phyloP scores from a whole-genome alignment of 2,113 vertebrate genomes.

The Campylorhamphus procurvoides region DNA sequence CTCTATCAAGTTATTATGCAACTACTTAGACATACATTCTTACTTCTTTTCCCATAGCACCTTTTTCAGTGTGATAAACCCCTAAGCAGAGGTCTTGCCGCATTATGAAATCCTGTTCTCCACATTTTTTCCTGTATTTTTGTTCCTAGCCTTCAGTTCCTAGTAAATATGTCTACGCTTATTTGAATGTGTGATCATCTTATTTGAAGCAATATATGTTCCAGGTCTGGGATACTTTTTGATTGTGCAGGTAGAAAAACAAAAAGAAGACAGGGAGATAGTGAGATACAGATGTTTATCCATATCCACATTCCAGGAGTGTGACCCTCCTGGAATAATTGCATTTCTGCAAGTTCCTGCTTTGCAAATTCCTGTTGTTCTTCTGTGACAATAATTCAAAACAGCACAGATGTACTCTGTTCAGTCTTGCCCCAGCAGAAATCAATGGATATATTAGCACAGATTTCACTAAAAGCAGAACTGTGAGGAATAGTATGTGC shows the following conservation, averaged over 20 bases:
- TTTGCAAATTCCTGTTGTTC: background rate
- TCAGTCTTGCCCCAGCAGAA: background rate
- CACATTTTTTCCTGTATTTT: background rate
- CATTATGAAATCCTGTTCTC: background rate
- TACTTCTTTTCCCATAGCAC: background rate
- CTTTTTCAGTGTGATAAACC: background rate
- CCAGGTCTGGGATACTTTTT: background rate
- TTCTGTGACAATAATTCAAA: background rate
- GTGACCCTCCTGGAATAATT: background rate
- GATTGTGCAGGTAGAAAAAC: background rate
- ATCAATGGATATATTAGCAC: background rate
- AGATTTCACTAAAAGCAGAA: background rate
- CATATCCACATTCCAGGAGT: background rate
- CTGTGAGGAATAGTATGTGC: background rate
- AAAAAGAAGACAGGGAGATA: background rate
- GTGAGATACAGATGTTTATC: background rate
- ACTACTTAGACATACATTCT: background rate
- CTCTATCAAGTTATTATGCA: background rate
- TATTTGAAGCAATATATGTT: background rate
- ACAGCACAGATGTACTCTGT: fast-evolving
- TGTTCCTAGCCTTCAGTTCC: background rate
- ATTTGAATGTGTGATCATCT: background rate
- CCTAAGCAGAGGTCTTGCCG: background rate
- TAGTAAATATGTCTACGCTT: background rate
- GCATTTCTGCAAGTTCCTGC: background rate